Conservation (phyloP, 2,888 invertebrate genomes). For the Melikaiella ostensackeni region DNA sequence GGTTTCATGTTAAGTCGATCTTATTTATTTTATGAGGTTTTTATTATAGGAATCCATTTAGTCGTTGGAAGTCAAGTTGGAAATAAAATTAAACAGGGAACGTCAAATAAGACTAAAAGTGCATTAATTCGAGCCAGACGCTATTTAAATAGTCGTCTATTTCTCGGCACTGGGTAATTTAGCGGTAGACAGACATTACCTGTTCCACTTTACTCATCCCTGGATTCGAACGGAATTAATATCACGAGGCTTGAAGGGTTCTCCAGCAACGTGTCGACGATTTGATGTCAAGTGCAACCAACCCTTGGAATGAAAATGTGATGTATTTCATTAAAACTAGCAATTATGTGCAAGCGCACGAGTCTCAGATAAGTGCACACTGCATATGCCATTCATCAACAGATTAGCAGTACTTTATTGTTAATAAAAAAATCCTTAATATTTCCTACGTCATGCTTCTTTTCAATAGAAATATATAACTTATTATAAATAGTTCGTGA, state of each 20-base stretch:
- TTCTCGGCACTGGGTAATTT: neutral
- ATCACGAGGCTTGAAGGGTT: constrained; percentile 19
- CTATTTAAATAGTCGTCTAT: constrained; percentile 13
- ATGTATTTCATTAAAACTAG: constrained; percentile 1
- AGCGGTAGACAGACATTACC: constrained; percentile 19
- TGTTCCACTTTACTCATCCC: constrained; percentile 22
- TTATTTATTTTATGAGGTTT: neutral
- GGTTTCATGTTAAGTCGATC: neutral
- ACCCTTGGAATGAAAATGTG: constrained; percentile 20
- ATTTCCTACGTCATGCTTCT: too few relatives aligned
- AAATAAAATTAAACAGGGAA: neutral
- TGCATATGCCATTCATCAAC: neutral
- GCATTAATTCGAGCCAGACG: neutral
- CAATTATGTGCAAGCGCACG: neutral
- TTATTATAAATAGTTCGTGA: too few relatives aligned
- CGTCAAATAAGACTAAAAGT: neutral
- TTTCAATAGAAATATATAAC: too few relatives aligned
- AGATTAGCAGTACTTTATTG: neutral
- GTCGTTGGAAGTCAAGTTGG: neutral
- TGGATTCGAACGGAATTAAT: constrained; percentile 30
- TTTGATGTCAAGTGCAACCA: constrained; percentile 28
- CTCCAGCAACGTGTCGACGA: constrained; percentile 6
- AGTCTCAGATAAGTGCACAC: neutral
- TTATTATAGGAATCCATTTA: neutral
- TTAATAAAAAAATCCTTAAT: neutral